These are phyloP conservation scores for Atta colombica DNA, from an alignment of 1,140 invertebrate genomes.

Conservation along the genomic window DNA sequence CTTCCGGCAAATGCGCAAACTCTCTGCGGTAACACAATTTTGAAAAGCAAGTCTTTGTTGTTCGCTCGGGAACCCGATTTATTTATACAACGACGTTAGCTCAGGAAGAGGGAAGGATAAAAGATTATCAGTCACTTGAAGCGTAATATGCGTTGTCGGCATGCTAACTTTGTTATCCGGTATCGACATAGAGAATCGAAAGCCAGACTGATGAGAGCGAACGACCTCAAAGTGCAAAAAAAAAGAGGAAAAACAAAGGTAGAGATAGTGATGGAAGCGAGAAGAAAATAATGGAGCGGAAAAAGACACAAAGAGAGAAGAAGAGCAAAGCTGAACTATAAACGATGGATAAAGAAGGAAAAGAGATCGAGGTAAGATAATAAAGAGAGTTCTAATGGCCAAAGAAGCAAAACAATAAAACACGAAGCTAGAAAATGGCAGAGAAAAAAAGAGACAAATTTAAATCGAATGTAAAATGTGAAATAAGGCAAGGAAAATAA, in stretches of 20 bases:
- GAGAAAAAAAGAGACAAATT: neutral
- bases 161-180: constrained; percentile 62
- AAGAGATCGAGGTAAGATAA: neutral
- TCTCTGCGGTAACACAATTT: constrained; percentile 10
- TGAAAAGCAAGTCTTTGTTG: neutral
- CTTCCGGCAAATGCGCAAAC: neutral
- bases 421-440: neutral
- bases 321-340: neutral
- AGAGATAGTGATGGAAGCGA: neutral
- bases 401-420: constrained; percentile 25
- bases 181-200: constrained; percentile 52
- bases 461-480: neutral
- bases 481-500: neutral
- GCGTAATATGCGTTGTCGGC: constrained; percentile 54
- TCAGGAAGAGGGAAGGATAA: neutral
- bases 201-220: constrained; percentile 22
- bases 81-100: constrained; percentile 37
- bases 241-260: neutral
- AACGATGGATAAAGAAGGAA: neutral
- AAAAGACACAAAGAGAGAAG: constrained; percentile 19
- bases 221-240: neutral
- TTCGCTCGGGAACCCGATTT: constrained; percentile 22
- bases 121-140: constrained; percentile 66
- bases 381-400: neutral
- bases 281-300: constrained; percentile 26